Base-by-base conservation (phyloP, 2,888 invertebrate species). In the Willowsia nigromaculata region DNA sequence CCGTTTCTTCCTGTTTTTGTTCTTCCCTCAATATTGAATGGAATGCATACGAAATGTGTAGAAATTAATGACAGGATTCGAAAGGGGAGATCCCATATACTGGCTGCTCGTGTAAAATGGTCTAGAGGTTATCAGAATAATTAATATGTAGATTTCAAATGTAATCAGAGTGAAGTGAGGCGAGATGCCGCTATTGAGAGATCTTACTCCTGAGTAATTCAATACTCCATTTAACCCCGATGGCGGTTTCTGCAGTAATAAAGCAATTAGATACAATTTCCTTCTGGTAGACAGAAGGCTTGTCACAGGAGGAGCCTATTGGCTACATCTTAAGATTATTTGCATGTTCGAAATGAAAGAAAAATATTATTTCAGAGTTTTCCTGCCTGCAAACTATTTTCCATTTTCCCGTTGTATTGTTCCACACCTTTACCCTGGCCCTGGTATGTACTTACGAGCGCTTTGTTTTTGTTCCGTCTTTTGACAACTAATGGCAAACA, bases 181-280 rank as follows among this genome's bases (percentile, higher is more conserved):
- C 9, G 11, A 43, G 3, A 43, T 13, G 43, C 43, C 11, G 43
- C 11, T 43, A 13, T 43, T 13, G 43, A 43, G 5, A 43, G 43
- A 1, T 43, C 1, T 43, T n/a, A n/a, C n/a, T 43, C 43, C 43
- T 1, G 2, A 0, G 53, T 18, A 53, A 53, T 13, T 18, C 5
- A 53, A 53, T 53, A 7, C 13, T 1, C 22, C 22, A 53, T 53
- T 53, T 22, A 22, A 13, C 27, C 25, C 59, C 59, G n/a, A 59
- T 27, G 59, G 59, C 59, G 59, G 59, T 59, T 59, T 59, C 59
- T 25, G 33, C 33, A 65, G 33, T 65, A 65, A 65, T 65, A 65
- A 65, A 65, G 33, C 65, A 65, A 65, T 65, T 65, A 65, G 65
- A 33, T 65, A 65, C 30, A 65, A 65, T 65, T 33, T 33, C 33